Evolutionary conservation across 2,113 vertebrate genomes (phyloP).

Genomic region (Illadopsis cleaveri): DNA sequence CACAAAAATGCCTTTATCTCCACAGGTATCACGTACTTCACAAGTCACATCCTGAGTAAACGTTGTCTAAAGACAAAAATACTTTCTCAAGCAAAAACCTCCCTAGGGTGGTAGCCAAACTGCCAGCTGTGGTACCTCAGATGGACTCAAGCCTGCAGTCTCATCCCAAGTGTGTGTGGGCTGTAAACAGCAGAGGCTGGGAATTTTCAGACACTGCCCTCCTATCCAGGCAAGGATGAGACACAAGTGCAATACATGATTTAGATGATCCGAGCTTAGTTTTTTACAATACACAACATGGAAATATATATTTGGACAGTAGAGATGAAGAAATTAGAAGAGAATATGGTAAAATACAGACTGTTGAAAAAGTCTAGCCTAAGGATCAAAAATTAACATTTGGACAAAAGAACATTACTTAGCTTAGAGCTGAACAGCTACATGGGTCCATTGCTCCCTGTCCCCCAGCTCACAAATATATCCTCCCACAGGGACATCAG

Average conservation of each 20-base stretch:
- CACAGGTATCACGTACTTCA: neutral
- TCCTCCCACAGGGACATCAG: neutral
- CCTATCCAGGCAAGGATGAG: neutral
- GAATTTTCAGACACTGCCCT: neutral
- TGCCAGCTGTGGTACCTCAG: neutral
- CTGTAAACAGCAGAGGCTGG: neutral
- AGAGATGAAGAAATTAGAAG: neutral
- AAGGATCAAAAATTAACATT: neutral
- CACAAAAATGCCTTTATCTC: neutral
- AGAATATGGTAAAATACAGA: neutral
- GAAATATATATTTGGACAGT: neutral
- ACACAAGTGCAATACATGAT: neutral
- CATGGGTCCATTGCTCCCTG: neutral
- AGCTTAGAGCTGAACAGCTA: neutral
- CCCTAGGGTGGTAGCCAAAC: neutral
- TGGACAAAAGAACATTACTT: neutral
- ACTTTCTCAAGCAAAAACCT: neutral
- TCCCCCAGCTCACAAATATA: neutral
- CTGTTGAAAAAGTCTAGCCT: neutral
- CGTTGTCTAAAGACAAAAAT: neutral
- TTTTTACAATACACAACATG: neutral
- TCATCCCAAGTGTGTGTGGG: neutral
- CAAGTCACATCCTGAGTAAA: neutral
- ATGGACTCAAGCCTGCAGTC: neutral
- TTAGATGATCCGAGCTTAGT: neutral